phyloP scores from a whole-genome alignment of 2,113 vertebrate genomes.

The Myotis yumanensis region DNA sequence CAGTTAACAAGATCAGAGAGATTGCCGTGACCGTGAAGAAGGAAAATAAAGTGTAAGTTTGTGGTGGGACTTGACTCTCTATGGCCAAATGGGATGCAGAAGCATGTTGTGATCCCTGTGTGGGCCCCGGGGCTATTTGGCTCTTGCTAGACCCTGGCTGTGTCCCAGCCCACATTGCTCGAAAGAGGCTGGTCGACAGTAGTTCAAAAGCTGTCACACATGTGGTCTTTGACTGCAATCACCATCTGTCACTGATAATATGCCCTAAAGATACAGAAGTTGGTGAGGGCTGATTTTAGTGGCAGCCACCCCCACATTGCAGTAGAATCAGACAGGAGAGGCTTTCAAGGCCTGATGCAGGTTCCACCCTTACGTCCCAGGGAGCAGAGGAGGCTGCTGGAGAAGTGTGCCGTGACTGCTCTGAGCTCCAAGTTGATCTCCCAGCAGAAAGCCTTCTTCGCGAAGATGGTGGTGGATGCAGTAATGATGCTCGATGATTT shows the following conservation, averaged over 20 bases:
- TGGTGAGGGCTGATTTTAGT: not conserved
- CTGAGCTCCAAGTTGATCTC: slow-evolving; percentile 97
- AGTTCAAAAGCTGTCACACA: not conserved
- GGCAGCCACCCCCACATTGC: not conserved
- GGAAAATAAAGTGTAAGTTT: slow-evolving; percentile 92
- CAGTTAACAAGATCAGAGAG: slow-evolving; percentile 93
- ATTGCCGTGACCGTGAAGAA: slow-evolving; percentile 94
- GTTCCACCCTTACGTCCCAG: slow-evolving; percentile 77
- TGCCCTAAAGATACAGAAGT: not conserved
- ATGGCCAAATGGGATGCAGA: not conserved
- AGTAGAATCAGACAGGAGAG: not conserved
- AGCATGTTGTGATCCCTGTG: not conserved
- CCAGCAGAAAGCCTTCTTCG: slow-evolving; percentile 94
- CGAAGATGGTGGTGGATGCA: slow-evolving; percentile 97
- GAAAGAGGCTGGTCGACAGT: not conserved
- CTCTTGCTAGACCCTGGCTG: not conserved
- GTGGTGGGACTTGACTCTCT: not conserved
- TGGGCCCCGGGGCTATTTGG: not conserved
- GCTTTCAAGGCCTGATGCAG: not conserved
- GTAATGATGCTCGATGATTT: slow-evolving; percentile 95
- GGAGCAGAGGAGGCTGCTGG: slow-evolving; percentile 92
- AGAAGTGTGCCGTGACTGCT: slow-evolving; percentile 95
- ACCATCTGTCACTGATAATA: slow-evolving; percentile 20
- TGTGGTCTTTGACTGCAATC: not conserved
- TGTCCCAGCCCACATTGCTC: not conserved